Percentiles rank a stretch among this genome's conserved stretches.
Conservation (phyloP, 2,888 invertebrate genomes). For the Hyles lineata region DNA sequence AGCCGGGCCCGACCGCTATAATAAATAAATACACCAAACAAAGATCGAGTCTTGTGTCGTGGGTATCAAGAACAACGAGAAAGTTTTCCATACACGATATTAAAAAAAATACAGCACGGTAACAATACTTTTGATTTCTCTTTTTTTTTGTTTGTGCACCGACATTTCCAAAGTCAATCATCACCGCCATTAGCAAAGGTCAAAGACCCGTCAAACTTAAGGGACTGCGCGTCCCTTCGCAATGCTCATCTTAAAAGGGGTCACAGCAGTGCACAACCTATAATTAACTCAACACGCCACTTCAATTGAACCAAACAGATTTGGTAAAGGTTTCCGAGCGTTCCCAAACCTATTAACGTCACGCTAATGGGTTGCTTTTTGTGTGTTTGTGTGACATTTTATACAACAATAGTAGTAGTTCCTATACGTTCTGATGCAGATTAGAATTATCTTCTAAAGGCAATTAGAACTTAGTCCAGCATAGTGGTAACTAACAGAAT, state of each 20-base stretch:
- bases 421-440: background rate
- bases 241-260: conserved; percentile 63
- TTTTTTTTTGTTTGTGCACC: background rate
- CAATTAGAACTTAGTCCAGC: too few species aligned
- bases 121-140: background rate
- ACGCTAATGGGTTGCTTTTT: background rate
- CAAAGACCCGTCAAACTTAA: conserved; percentile 27
- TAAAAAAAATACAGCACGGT: background rate
- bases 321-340: background rate
- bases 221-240: conserved; percentile 50
- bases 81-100: too few species aligned
- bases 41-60: too few species aligned
- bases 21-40: too few species aligned
- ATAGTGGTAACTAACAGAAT: too few species aligned
- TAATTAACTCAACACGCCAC: conserved; percentile 75
- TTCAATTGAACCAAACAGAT: conserved; percentile 61
- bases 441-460: background rate
- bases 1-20: too few species aligned
- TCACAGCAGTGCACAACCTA: conserved; percentile 67
- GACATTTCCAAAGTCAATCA: too few species aligned
- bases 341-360: background rate
- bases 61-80: too few species aligned
- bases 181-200: background rate
- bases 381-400: conserved; percentile 6
- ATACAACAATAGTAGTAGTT: background rate